Evolutionary conservation across 2,113 vertebrate species (phyloP), one percentile per base, ranked within the genome.

Genomic region (Charina bottae): DNA sequence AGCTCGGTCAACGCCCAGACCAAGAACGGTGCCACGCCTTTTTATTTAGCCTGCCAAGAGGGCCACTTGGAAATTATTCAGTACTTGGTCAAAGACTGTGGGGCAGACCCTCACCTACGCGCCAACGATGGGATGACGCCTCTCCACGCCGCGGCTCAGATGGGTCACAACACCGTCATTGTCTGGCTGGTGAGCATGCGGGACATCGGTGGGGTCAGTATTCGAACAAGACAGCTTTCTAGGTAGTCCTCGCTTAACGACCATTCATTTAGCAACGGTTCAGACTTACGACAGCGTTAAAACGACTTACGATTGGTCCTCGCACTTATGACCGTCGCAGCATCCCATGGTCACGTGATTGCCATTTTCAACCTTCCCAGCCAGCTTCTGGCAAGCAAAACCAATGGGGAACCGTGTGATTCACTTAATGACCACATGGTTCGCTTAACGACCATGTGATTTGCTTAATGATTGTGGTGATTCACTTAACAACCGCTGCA

Each of bases 31-130:
- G 99, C 99, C 98, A 99, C 99, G 46, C 98, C 99, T 6, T 98
- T 99, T 95, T 99, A 99, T 97, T 98, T 99, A 97, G 98, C 99
- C 92, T 99, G 99, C 97, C 99, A 99, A 97, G 99, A 99, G 97
- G 99, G 99, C 94, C 99, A 99, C 96, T 97, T 99, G 97, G 99
- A 99, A 94, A 98, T 98, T 87, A 98, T 99, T 93, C 98, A 99
- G 95, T 98, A 98, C 97, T 96, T 99, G 96, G 99, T 99, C 93
- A 98, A 99, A 96, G 98, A 99, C 90, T 99, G 98, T 21, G 98
- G 98, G 91, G 98, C 99, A 0, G 98, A 99, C 92, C 98, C 99
- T 13, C 98, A 98, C 46, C 94, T 97, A 0, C 95, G 98, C 46
- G 98, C 99, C 97, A 98, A 97, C 0, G 99, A 99, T 0, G 99